phyloP scores from a whole-genome alignment of 2,113 vertebrate species.

The Platichthys flesus region DNA sequence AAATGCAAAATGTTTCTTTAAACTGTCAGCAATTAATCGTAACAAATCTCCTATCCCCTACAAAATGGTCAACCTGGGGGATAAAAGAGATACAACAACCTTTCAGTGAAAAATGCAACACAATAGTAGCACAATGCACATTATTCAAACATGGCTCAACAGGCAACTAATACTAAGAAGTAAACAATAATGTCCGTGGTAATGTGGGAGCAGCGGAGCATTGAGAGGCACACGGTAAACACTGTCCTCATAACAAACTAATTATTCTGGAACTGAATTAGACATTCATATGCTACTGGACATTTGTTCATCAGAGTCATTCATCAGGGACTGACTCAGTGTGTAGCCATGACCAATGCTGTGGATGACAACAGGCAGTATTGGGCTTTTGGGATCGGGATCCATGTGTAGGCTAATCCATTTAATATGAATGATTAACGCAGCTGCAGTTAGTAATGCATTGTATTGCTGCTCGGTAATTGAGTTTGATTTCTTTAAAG shows the following conservation, averaged over 20 bases:
- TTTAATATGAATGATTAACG: slow-evolving; percentile 21
- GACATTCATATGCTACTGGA: slow-evolving; percentile 44
- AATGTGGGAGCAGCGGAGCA: slow-evolving; percentile 61
- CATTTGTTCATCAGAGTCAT: slow-evolving; percentile 53
- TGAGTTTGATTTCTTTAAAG: neutral
- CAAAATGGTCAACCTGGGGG: neutral
- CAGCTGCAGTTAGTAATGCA: slow-evolving; percentile 16
- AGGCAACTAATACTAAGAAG: slow-evolving; percentile 40
- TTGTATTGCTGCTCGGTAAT: neutral
- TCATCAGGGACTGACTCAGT: slow-evolving; percentile 25
- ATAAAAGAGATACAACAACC: neutral
- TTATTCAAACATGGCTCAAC: slow-evolving; percentile 48
- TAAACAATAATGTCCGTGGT: slow-evolving; percentile 45
- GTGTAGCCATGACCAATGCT: slow-evolving; percentile 23
- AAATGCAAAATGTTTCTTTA: neutral
- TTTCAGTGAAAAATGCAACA: slow-evolving; percentile 11
- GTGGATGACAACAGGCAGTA: slow-evolving; percentile 24
- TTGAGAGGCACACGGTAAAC: slow-evolving; percentile 50
- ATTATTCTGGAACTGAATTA: slow-evolving; percentile 56
- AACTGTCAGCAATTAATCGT: neutral
- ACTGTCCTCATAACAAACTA: slow-evolving; percentile 51
- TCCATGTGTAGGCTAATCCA: slow-evolving; percentile 28
- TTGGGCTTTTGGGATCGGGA: neutral
- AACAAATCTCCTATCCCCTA: neutral
- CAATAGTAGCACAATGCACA: slow-evolving; percentile 18